Evolutionary conservation across 2,888 invertebrate species (phyloP), one percentile per base, ranked within the genome.

Genomic region (Nemurella pictetii): DNA sequence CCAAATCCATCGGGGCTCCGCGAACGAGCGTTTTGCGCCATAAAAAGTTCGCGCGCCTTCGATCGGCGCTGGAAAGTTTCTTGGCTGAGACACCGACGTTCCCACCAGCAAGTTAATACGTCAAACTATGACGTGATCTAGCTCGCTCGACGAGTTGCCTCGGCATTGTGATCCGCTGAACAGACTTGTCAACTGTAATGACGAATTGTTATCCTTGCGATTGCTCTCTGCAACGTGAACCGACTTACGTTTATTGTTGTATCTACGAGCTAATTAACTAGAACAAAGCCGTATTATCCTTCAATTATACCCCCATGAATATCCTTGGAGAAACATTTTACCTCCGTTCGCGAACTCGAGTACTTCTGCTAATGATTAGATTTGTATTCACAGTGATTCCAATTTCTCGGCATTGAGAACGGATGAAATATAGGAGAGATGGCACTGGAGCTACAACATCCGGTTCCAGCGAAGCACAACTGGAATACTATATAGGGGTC

Each of bases 271-370:
- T 78, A 78, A 78, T 78, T 78, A 78, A 29, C 28, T 28, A 30
- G n/a, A n/a, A 78, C 78, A 78, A 78, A 30, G 78, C 78, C 30
- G 30, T 78, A 78, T 78, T 78, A 78, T 78, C n/a, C 78, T 78
- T 78, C 78, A 30, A 78, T 78, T 78, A 78, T 28, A 28, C 55
- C 55, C 55, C 55, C 78, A 29, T 5, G 78, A 78, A 30, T 78
- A 78, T 78, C 78, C 28, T 55, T 55, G 55, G 20, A 55, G 78
- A 28, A 78, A 78, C 78, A 78, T 78, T 78, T 30, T n/a, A 26
- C 28, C 75, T 75, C 27, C 75, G 9, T 9, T 75, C 75, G 28
- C 26, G n/a, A 75, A 75, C 75, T 75, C 26, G 5, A 75, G 75
- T 75, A 28, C 28, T 26, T 75, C 75, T 75, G 75, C 15, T 75